Evolutionary conservation across 2,888 invertebrate genomes (phyloP), one percentile per base, ranked within the genome.

Genomic region (Bimastos eiseni): DNA sequence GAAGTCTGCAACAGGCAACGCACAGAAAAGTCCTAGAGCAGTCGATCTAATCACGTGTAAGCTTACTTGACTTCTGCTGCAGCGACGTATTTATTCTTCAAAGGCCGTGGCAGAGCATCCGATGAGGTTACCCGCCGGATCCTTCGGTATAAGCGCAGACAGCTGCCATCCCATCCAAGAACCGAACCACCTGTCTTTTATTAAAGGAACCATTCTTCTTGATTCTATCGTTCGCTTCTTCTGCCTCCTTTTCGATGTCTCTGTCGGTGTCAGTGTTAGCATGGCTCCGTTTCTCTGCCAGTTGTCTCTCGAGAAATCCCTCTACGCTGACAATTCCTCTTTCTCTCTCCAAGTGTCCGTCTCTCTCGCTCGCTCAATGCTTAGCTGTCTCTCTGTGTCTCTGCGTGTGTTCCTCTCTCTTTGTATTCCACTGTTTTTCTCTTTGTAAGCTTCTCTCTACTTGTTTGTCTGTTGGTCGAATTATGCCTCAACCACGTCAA

Each of bases 121-220:
- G 70, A 70, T 70, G 70, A 70, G 70, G 70, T 49, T 49, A n/a
- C n/a, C n/a, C n/a, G 24, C 6, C 2, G 49, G 24, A 70, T 70
- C 30, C 5, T 70, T 70, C 70, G 70, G 70, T 8, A n/a, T 13
- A 49, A 70, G 70, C n/a, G 70, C 70, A 30, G 70, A 70, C 70
- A 70, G n/a, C 70, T 70, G 41, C 15, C 41, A 41, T 41, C 11
- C n/a, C 13, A 8, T 30, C 70, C n/a, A 70, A 70, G 70, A 70
- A 30, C 70, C 4, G 70, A 70, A n/a, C 70, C 30, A 70, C n/a
- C 30, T 70, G 70, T 70, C 70, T n/a, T 70, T 70, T 70, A 70
- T 70, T 70, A 70, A 70, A 70, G 70, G 8, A 70, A 70, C 70
- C 70, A 70, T 70, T 70, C 70, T 70, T 70, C 70, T 70, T 70